Evolutionary conservation across 2,888 invertebrate genomes (phyloP).

Genomic region (Lithodes maja): DNA sequence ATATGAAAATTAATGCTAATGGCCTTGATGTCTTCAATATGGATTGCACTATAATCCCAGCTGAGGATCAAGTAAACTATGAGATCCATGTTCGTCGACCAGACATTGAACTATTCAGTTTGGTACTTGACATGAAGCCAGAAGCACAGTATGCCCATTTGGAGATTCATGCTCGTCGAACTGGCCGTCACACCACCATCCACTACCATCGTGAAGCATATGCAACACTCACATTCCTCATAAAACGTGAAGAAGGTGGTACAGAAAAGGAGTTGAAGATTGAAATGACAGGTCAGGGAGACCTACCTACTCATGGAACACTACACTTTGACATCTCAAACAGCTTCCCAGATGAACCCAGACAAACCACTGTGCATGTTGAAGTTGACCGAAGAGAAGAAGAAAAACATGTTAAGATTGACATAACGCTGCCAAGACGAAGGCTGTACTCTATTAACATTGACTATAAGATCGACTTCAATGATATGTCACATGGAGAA

Average conservation of each 20-base stretch:
- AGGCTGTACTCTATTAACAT: conserved; percentile 48
- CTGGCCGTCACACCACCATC: conserved; percentile 54
- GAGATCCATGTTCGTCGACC: too few relatives aligned
- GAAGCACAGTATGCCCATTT: conserved; percentile 27
- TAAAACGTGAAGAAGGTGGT: conserved; percentile 32
- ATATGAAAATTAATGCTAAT: not conserved
- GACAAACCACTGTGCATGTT: conserved; percentile 33
- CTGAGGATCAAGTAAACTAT: conserved; percentile 21
- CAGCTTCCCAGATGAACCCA: conserved; percentile 51
- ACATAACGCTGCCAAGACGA: conserved; percentile 30
- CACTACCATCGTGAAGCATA: conserved; percentile 55
- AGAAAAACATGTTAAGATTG: conserved; percentile 54
- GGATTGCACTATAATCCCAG: not conserved
- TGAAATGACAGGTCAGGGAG: conserved; percentile 45
- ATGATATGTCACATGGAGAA: conserved; percentile 34
- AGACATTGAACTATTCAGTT: conserved; percentile 43
- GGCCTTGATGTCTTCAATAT: conserved; percentile 38
- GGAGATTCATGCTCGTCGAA: conserved; percentile 39
- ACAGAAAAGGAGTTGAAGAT: conserved; percentile 49
- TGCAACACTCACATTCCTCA: conserved; percentile 31
- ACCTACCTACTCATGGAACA: conserved; percentile 42
- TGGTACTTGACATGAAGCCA: conserved; percentile 40
- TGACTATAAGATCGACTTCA: conserved; percentile 44
- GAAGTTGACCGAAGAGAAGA: conserved; percentile 40
- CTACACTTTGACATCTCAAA: conserved; percentile 52